A percentile compares a stretch with the other conserved stretches of the same genome.
Evolutionary conservation across 2,888 invertebrate species (phyloP).

Genomic region (Hydraecia micacea): DNA sequence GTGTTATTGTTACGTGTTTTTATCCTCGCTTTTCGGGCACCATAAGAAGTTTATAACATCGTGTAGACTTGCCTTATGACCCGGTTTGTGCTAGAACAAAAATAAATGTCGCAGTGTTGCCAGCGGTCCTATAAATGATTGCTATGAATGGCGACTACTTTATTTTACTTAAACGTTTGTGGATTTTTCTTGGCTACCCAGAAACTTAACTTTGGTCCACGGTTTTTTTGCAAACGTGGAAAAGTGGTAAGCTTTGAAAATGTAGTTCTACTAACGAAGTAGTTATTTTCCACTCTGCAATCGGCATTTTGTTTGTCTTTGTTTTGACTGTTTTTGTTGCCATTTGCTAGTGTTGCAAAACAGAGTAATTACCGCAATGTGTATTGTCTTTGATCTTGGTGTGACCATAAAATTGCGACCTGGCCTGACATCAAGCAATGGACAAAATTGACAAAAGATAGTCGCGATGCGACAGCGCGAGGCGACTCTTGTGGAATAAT

Average conservation of each 20-base stretch:
- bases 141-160: slow-evolving; percentile 36
- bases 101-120: slow-evolving; percentile 38
- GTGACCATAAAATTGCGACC: background rate
- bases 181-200: slow-evolving; percentile 11
- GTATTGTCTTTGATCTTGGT: background rate
- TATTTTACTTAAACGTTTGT: slow-evolving; percentile 36
- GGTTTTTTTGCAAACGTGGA: slow-evolving; percentile 6
- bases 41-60: slow-evolving; percentile 48
- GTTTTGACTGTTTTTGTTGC: background rate
- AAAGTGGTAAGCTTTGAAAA: background rate
- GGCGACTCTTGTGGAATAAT: background rate
- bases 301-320: background rate
- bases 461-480: too few relatives aligned
- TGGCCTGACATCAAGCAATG: background rate
- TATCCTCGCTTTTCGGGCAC: slow-evolving; percentile 40
- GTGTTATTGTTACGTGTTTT: slow-evolving; percentile 67
- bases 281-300: background rate
- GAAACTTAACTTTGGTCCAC: background rate
- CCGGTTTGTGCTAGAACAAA: slow-evolving; percentile 33
- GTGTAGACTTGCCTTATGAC: slow-evolving; percentile 34
- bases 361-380: background rate
- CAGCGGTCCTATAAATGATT: slow-evolving; percentile 36
- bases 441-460: background rate
- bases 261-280: background rate
- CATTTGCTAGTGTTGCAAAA: background rate